Evolutionary conservation across 2,888 invertebrate genomes (phyloP).

Genomic region (Gonocerus acuteangulatus): DNA sequence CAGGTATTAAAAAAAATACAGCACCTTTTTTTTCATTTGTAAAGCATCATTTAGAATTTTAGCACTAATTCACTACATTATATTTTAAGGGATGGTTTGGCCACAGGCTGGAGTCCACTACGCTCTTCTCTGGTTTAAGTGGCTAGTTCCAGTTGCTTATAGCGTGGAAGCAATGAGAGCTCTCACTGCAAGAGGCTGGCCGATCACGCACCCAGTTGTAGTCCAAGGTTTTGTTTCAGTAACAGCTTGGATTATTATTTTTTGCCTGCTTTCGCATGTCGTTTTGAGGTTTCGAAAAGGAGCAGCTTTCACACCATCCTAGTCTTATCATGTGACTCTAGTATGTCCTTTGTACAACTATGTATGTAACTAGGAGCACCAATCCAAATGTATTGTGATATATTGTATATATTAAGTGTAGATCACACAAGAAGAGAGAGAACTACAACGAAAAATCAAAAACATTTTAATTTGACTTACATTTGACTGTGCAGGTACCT

Average conservation of each 20-base stretch:
- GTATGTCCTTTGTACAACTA: no score
- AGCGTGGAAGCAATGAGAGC: constrained; percentile 68
- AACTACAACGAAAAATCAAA: no score
- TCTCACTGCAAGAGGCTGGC: constrained; percentile 67
- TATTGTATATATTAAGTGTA: neutral
- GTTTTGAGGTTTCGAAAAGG: constrained; percentile 30
- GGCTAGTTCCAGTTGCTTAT: constrained; percentile 68
- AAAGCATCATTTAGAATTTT: no score
- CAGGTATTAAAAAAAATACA: constrained; percentile 36
- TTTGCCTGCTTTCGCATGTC: constrained; percentile 45
- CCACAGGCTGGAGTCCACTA: constrained; percentile 60
- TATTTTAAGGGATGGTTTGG: constrained; percentile 47
- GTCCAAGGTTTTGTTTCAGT: constrained; percentile 64
- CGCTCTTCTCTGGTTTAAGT: constrained; percentile 53
- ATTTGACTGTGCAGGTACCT: no score
- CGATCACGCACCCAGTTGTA: constrained; percentile 58
- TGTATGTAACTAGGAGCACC: neutral
- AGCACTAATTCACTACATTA: no score
- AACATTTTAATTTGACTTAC: no score
- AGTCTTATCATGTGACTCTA: neutral
- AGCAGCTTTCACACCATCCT: constrained; percentile 18
- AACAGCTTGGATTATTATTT: constrained; percentile 55
- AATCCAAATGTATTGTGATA: no score
- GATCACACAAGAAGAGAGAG: no score
- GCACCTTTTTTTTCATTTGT: no score